Conservation (phyloP, 64 coral and sea anemone species). For the Cladopsammia gracilis region DNA sequence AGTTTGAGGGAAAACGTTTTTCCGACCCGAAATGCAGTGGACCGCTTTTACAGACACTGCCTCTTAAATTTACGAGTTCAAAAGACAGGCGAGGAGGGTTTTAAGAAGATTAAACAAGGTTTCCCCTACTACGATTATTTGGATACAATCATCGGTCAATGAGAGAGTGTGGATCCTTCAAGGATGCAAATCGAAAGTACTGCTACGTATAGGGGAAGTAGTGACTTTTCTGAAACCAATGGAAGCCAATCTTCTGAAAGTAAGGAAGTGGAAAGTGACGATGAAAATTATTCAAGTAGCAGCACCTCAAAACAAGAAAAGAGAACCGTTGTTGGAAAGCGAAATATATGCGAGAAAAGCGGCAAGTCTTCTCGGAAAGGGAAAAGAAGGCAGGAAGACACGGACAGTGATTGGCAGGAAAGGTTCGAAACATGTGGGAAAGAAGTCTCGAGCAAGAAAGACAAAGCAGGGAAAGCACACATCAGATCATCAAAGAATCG, state of each 20-base stretch:
- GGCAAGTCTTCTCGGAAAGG: not conserved
- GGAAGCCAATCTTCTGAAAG: not conserved
- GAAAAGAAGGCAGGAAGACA: not conserved
- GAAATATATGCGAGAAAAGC: not conserved
- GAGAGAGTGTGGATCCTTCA: constrained; percentile 52
- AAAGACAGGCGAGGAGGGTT: constrained; percentile 51
- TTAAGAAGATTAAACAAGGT: constrained; percentile 58
- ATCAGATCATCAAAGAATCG: not conserved
- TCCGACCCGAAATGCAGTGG: no score
- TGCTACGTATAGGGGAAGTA: not conserved
- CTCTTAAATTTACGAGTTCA: no score
- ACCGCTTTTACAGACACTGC: no score
- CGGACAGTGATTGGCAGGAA: constrained; percentile 13
- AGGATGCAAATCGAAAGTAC: constrained; percentile 66
- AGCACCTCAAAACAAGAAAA: not conserved
- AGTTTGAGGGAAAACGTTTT: no score
- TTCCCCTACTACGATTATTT: constrained; percentile 68
- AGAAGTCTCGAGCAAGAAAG: constrained; percentile 3
- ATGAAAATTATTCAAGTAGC: not conserved
- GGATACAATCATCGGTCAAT: constrained; percentile 51
- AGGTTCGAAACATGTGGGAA: constrained; percentile 12
- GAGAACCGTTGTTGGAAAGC: not conserved
- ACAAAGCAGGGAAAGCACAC: constrained; percentile 10
- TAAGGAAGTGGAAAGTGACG: constrained; percentile 1
- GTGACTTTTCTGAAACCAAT: constrained; percentile 1